Base-by-base conservation (phyloP, 2,797 vertebrate genomes). In the Chelidonichthys spinosus region DNA sequence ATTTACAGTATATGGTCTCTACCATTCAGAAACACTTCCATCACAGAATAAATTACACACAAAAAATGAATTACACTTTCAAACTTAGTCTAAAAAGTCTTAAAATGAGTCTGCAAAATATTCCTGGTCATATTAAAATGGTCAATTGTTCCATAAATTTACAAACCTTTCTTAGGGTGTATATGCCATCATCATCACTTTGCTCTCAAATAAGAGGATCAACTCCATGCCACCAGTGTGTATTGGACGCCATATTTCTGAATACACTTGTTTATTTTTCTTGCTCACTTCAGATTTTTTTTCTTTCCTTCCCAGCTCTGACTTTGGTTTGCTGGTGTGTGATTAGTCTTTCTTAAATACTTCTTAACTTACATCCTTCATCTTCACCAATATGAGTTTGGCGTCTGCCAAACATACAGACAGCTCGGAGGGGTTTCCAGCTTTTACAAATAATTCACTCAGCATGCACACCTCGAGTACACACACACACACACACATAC, bases 241-340 rank as follows among this genome's bases (percentile, higher is more conserved):
- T 88, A 25, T 82, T 88, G 83, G 73, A 83, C 74, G 74, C 75
- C 73, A 81, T 91, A 88, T 86, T 80, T 90, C 84, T 88, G 83
- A 73, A 86, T 84, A 78, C 69, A 66, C 47, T 60, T 53, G 63
- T 77, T 73, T 70, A 54, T 55, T 49, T 63, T 44, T 77, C 50
- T 63, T 35, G 39, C 40, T 54, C 35, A 63, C 2, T 0, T 4
- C 4, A 7, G 39, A 74, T 85, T 81, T 67, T 61, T 15, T 52
- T 59, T 60, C 43, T 36, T 63, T n/a, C 25, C 4, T n/a, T 43
- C 40, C 59, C 74, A 85, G 68, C 78, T 53, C 59, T 77, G 44
- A 77, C 69, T 79, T 87, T 88, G 86, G 85, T 86, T 90, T 89
- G 83, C 77, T 85, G 75, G 69, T 78, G 78, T 55, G 54, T 32